A percentile compares a stretch with the other conserved stretches of the same genome.
phyloP scores from a whole-genome alignment of 2,797 vertebrate species.

The Scyliorhinus canicula region DNA sequence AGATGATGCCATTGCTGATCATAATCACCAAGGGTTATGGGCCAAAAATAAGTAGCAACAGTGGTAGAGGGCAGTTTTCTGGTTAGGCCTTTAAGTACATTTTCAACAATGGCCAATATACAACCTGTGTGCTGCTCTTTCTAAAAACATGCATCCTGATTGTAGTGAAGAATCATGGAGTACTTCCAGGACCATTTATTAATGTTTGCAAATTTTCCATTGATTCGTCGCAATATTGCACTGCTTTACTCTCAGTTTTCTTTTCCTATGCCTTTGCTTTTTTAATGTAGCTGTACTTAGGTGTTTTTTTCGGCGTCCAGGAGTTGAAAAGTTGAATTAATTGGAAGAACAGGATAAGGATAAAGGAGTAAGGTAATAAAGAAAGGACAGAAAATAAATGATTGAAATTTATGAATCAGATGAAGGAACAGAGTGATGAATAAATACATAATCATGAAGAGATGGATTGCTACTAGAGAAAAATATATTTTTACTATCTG shows the following conservation, averaged over 20 bases:
- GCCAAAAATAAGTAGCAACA: not conserved
- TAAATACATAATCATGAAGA: constrained; percentile 39
- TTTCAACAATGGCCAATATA: constrained; percentile 18
- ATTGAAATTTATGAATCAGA: constrained; percentile 37
- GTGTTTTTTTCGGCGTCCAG: not conserved
- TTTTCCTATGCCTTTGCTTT: not conserved
- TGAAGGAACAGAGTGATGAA: constrained; percentile 36
- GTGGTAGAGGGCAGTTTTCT: not conserved
- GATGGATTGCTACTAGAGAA: constrained; percentile 32
- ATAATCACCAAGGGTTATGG: constrained; percentile 7
- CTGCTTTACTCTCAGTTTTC: not conserved
- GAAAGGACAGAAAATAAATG: constrained; percentile 24
- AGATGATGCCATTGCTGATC: not conserved
- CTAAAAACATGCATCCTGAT: not conserved
- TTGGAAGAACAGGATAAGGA: not conserved
- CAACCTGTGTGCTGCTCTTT: not conserved
- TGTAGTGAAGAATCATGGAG: not conserved
- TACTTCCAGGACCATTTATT: constrained; percentile 22
- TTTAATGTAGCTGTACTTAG: not conserved
- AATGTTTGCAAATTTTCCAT: not conserved
- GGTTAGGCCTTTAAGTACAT: constrained; percentile 10
- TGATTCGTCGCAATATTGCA: not conserved
- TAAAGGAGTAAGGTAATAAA: constrained; percentile 14
- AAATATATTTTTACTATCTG: constrained; percentile 35
- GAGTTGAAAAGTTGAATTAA: constrained; percentile 27